Evolutionary conservation across 2,888 invertebrate genomes (phyloP), one percentile per base, ranked within the genome.

Genomic region (Oxytorus armatus): DNA sequence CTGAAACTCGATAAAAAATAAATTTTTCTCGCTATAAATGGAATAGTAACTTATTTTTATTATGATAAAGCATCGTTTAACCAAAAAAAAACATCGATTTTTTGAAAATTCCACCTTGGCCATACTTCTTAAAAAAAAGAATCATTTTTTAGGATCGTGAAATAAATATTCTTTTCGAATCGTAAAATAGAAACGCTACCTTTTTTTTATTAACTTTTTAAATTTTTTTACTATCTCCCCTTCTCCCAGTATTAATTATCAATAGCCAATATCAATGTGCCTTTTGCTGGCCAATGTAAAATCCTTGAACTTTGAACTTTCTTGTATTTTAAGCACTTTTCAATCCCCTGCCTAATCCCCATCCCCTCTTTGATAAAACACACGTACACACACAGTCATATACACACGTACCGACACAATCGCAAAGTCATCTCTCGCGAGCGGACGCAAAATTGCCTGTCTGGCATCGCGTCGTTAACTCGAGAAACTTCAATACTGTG

Each of bases 391-490:
- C 63, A 18, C 42, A n/a, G n/a, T n/a, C n/a, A n/a, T n/a, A n/a
- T n/a, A n/a, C n/a, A n/a, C n/a, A n/a, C n/a, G n/a, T n/a, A n/a
- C n/a, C n/a, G n/a, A 42, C 51, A 66, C 36, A 66, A 49, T 66
- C 23, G 75, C 36, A 10, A n/a, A 75, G 66, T 68, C 57, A 59
- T 47, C 21, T 16, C 18, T 10, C 53, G 29, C 25, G 23, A 53
- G 66, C n/a, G n/a, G n/a, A n/a, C n/a, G n/a, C n/a, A n/a, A n/a
- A n/a, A n/a, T n/a, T n/a, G n/a, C n/a, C n/a, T n/a, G n/a, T n/a
- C n/a, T n/a, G n/a, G n/a, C n/a, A n/a, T n/a, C n/a, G n/a, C n/a
- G 49, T 75, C 75, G 66, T 75, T 75, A 75, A 66, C 66, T 75
- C 66, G 57, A 59, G 75, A 75, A 53, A 59, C 75, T 75, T 59